Evolutionary conservation across 2,797 vertebrate genomes (phyloP).

Genomic region (Lindbergichthys nudifrons): DNA sequence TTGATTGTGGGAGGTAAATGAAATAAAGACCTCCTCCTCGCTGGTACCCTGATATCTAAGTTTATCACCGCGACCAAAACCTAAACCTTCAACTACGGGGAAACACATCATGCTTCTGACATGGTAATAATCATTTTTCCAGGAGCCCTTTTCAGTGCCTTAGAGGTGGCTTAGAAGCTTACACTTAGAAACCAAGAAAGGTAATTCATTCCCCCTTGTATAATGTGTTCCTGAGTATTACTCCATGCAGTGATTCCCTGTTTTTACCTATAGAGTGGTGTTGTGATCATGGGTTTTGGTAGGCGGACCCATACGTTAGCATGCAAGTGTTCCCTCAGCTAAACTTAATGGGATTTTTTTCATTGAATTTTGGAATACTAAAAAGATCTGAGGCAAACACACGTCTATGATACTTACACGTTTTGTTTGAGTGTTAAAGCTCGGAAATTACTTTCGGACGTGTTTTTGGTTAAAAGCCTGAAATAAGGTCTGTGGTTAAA

Average conservation of each 20-base stretch:
- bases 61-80: slow-evolving; percentile 46
- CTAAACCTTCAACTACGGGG: slow-evolving; percentile 36
- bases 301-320: too few species aligned
- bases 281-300: too few species aligned
- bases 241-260: slow-evolving; percentile 20
- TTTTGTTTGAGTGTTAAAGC: too few species aligned
- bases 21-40: slow-evolving; percentile 71
- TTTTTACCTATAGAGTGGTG: neutral
- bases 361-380: too few species aligned
- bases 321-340: too few species aligned
- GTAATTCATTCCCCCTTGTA: slow-evolving; percentile 18
- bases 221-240: slow-evolving; percentile 37
- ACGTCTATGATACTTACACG: too few species aligned
- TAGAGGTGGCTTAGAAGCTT: slow-evolving; percentile 20
- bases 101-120: slow-evolving; percentile 51
- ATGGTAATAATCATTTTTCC: slow-evolving; percentile 59
- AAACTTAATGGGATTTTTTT: too few species aligned
- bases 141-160: slow-evolving; percentile 42
- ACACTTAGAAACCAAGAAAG: slow-evolving; percentile 30
- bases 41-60: slow-evolving; percentile 49
- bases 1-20: slow-evolving; percentile 71
- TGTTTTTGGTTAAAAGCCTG: too few species aligned
- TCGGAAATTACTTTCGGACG: too few species aligned
- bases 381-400: too few species aligned
- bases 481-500: too few species aligned